phyloP scores from a whole-genome alignment of 1,140 invertebrate genomes.

The Cydia strobilella region DNA sequence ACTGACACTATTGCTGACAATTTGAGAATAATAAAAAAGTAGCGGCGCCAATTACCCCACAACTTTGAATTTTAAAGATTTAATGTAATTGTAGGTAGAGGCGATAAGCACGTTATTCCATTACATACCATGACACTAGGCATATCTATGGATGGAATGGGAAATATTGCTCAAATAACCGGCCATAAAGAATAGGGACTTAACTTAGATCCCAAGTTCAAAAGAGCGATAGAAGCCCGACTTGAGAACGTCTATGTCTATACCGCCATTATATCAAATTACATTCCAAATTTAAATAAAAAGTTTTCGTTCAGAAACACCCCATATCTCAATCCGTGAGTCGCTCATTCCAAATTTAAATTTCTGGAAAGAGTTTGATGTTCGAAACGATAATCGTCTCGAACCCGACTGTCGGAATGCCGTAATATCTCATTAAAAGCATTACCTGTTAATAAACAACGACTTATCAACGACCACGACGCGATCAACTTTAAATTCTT shows the following conservation, averaged over 20 bases:
- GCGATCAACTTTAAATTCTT: conserved; percentile 51
- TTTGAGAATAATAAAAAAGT: too few relatives aligned
- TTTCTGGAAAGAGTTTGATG: conserved; percentile 77
- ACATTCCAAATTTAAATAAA: conserved; percentile 65
- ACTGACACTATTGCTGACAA: too few relatives aligned
- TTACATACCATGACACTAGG: neutral
- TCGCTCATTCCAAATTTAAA: conserved; percentile 72
- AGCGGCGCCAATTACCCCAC: too few relatives aligned
- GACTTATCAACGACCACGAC: conserved; percentile 44
- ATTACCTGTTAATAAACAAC: conserved; percentile 51
- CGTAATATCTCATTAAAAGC: conserved; percentile 76
- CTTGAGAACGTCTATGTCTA: conserved; percentile 52
- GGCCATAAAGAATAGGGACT: conserved; percentile 22
- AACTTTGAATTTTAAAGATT: too few relatives aligned
- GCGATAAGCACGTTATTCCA: too few relatives aligned
- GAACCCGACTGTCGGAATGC: conserved; percentile 65
- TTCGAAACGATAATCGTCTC: conserved; percentile 70
- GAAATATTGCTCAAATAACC: conserved; percentile 15
- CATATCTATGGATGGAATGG: neutral
- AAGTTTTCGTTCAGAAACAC: conserved; percentile 63
- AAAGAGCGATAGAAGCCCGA: conserved; percentile 43
- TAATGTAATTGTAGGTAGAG: too few relatives aligned
- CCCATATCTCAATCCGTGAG: conserved; percentile 67
- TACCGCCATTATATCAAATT: conserved; percentile 58
- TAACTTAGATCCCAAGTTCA: conserved; percentile 39